A percentile compares a stretch with the other conserved stretches of the same genome.
These are phyloP conservation scores for Zaprionus taronus DNA, from an alignment of 1,140 invertebrate species.

Conservation along the genomic window DNA sequence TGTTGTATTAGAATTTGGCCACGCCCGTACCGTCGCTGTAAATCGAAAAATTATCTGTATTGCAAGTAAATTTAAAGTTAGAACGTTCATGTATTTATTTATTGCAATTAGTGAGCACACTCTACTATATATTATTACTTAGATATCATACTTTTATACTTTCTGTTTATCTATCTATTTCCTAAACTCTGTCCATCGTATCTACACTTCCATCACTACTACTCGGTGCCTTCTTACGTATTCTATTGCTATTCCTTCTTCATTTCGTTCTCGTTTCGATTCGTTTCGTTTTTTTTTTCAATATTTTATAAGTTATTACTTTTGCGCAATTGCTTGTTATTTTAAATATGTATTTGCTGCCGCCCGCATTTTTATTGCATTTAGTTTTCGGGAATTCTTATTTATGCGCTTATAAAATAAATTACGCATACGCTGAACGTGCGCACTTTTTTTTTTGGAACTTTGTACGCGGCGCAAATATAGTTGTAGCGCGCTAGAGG, in stretches of 20 bases:
- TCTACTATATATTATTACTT: too few species aligned
- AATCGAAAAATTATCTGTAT: too few species aligned
- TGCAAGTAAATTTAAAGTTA: too few species aligned
- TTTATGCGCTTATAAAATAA: slow-evolving; percentile 78
- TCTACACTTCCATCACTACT: neutral
- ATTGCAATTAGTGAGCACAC: too few species aligned
- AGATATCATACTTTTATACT: too few species aligned
- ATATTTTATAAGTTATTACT: slow-evolving; percentile 80
- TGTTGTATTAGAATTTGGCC: neutral
- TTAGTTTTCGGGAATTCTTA: slow-evolving; percentile 71
- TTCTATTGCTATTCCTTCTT: slow-evolving; percentile 13
- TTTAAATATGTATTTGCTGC: slow-evolving; percentile 57
- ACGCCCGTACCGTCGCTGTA: too few species aligned
- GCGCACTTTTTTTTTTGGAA: slow-evolving; percentile 34
- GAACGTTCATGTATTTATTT: too few species aligned
- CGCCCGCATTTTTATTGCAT: slow-evolving; percentile 74
- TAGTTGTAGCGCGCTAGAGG: neutral
- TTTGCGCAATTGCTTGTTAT: slow-evolving; percentile 75
- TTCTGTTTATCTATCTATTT: too few species aligned
- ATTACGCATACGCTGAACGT: slow-evolving; percentile 73
- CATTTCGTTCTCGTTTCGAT: slow-evolving; percentile 27
- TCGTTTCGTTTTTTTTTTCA: slow-evolving; percentile 34
- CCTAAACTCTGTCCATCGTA: neutral
- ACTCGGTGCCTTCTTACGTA: neutral
- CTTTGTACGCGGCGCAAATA: slow-evolving; percentile 26